Percentiles rank a stretch among this genome's conserved stretches.
Evolutionary conservation across 2,797 vertebrate genomes (phyloP).

Genomic region (Diplodus sargus): DNA sequence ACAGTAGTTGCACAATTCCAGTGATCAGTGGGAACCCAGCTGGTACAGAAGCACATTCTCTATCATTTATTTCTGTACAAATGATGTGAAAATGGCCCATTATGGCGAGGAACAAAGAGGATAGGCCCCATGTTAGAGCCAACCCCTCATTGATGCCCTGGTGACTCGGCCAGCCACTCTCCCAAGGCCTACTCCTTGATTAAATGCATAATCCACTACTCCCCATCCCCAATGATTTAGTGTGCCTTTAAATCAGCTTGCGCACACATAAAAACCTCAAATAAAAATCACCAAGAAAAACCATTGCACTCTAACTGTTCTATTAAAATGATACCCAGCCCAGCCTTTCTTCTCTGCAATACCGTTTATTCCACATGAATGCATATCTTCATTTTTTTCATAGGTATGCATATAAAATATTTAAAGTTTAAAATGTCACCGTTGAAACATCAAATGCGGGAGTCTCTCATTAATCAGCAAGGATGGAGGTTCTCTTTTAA

Average conservation of each 20-base stretch:
- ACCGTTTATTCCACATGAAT: slow-evolving; percentile 92
- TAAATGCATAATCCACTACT: slow-evolving; percentile 92
- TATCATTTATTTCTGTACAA: slow-evolving; percentile 68
- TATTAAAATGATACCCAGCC: slow-evolving; percentile 88
- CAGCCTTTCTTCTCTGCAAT: slow-evolving; percentile 87
- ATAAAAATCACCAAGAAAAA: slow-evolving; percentile 91
- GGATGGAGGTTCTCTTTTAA: slow-evolving; percentile 90
- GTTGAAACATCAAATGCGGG: slow-evolving; percentile 90
- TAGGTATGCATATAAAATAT: slow-evolving; percentile 91
- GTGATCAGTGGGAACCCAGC: slow-evolving; percentile 57
- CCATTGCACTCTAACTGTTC: slow-evolving; percentile 90
- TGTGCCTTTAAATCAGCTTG: slow-evolving; percentile 91
- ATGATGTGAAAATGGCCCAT: slow-evolving; percentile 82
- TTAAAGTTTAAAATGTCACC: slow-evolving; percentile 92
- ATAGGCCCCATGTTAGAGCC: slow-evolving; percentile 76
- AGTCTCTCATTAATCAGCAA: slow-evolving; percentile 90
- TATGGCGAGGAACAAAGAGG: slow-evolving; percentile 81
- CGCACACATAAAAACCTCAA: slow-evolving; percentile 90
- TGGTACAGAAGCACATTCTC: slow-evolving; percentile 43
- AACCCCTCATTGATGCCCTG: slow-evolving; percentile 79
- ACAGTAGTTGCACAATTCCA: slow-evolving; percentile 32
- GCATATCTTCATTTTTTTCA: slow-evolving; percentile 89
- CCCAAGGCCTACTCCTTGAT: slow-evolving; percentile 90
- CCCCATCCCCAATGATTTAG: slow-evolving; percentile 87
- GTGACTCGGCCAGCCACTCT: slow-evolving; percentile 86